Percentiles rank a stretch among this genome's conserved stretches.
Evolutionary conservation across 2,797 vertebrate species (phyloP).

Genomic region (Vespertilio murinus): DNA sequence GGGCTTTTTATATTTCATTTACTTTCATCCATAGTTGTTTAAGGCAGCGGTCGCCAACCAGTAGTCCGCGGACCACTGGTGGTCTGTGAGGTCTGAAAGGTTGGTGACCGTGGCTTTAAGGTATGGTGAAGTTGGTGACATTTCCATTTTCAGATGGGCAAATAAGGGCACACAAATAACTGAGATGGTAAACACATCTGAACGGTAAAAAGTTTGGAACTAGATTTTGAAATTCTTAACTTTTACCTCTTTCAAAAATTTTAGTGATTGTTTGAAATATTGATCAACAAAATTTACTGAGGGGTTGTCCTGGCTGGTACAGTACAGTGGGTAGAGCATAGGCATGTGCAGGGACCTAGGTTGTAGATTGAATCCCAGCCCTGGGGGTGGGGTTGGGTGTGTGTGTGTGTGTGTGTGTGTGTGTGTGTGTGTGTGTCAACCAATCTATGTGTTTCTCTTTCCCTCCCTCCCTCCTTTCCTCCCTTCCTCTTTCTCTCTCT

Average conservation of each 20-base stretch:
- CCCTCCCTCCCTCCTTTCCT: too few relatives aligned
- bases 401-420: too few relatives aligned
- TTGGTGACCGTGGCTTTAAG: background rate
- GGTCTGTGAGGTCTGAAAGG: too few relatives aligned
- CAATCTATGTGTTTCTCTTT: too few relatives aligned
- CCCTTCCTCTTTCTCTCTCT: too few relatives aligned
- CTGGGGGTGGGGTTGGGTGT: too few relatives aligned
- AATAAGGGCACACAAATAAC: background rate
- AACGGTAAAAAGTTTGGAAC: background rate
- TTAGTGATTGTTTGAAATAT: background rate
- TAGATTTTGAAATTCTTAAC: constrained; percentile 18
- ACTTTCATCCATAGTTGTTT: background rate
- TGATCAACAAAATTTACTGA: constrained; percentile 10
- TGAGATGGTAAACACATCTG: background rate
- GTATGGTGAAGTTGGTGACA: background rate
- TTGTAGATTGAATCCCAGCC: too few relatives aligned
- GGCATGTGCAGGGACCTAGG: too few relatives aligned
- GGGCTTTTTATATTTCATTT: constrained; percentile 11
- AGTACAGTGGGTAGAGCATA: too few relatives aligned
- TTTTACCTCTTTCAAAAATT: background rate
- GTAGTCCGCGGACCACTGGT: too few relatives aligned
- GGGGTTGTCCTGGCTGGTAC: background rate
- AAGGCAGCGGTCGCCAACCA: background rate
- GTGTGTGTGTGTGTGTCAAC: too few relatives aligned
- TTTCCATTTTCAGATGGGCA: constrained; percentile 8